Conservation (phyloP, 2,797 vertebrate species). For the Cacajao melanocephalus region DNA sequence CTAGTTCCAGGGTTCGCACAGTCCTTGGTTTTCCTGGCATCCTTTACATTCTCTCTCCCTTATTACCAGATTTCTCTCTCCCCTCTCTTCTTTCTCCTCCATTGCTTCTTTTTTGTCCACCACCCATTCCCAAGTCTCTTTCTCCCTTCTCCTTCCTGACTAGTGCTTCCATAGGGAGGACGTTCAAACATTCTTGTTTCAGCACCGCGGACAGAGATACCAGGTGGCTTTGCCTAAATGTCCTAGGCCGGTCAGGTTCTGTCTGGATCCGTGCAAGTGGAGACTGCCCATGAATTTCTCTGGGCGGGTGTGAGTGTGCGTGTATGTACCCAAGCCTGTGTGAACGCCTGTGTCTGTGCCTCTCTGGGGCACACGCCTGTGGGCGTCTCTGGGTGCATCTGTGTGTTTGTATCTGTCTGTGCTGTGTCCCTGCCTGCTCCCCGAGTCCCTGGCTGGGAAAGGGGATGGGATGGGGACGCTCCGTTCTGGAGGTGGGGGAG, state of each 20-base stretch:
- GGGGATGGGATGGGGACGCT: conserved; percentile 76
- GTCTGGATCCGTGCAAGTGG: background rate
- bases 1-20: background rate
- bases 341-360: conserved; percentile 57
- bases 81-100: background rate
- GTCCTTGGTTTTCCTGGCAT: background rate
- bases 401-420: conserved; percentile 76
- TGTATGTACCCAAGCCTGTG: background rate
- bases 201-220: conserved; percentile 70
- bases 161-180: background rate
- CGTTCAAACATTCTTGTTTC: background rate
- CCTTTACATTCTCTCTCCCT: background rate
- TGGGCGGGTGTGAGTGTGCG: background rate
- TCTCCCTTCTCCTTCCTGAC: background rate
- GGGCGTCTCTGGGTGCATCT: conserved; percentile 72
- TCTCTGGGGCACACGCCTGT: conserved; percentile 69
- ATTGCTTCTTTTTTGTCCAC: background rate
- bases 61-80: background rate
- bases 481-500: conserved; percentile 75
- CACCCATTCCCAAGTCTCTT: background rate
- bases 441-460: conserved; percentile 74
- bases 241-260: background rate
- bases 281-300: background rate
- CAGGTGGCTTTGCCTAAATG: fast-evolving
- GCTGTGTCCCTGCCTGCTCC: conserved; percentile 75